These are phyloP conservation scores for Molossus molossus DNA, from an alignment of 2,797 vertebrate genomes.

Conservation along the genomic window DNA sequence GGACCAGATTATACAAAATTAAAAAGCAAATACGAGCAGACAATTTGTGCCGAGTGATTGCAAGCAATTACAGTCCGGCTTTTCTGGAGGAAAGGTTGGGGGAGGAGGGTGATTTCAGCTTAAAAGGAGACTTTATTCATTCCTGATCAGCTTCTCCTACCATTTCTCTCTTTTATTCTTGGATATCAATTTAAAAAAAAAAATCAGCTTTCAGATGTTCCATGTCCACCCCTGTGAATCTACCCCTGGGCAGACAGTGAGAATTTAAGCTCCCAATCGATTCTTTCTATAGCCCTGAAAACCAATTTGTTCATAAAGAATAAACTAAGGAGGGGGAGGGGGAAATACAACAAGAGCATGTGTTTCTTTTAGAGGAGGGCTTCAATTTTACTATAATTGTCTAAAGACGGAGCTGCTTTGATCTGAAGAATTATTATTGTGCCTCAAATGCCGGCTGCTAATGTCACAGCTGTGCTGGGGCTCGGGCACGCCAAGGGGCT, in stretches of 20 bases:
- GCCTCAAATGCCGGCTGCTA: slow-evolving; percentile 86
- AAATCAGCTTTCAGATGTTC: slow-evolving; percentile 91
- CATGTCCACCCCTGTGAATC: slow-evolving; percentile 90
- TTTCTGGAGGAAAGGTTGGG: slow-evolving; percentile 91
- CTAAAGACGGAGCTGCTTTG: slow-evolving; percentile 91
- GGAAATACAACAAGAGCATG: slow-evolving; percentile 88
- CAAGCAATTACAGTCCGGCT: slow-evolving; percentile 93
- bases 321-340: slow-evolving; percentile 82
- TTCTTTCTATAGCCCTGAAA: slow-evolving; percentile 91
- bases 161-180: slow-evolving; percentile 92
- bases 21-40: slow-evolving; percentile 94
- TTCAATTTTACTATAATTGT: slow-evolving; percentile 92
- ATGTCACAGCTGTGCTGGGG: slow-evolving; percentile 88
- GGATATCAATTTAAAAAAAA: slow-evolving; percentile 90
- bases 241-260: slow-evolving; percentile 91
- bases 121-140: slow-evolving; percentile 94
- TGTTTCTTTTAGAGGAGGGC: slow-evolving; percentile 90
- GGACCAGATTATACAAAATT: slow-evolving; percentile 95
- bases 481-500: slow-evolving; percentile 67
- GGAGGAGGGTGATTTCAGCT: slow-evolving; percentile 90
- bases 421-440: slow-evolving; percentile 90
- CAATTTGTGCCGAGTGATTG: slow-evolving; percentile 94
- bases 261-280: slow-evolving; percentile 91
- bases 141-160: slow-evolving; percentile 93
- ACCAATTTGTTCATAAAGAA: slow-evolving; percentile 92